Percentiles rank a stretch among this genome's conserved stretches.
Conservation (phyloP, 2,797 vertebrate species). For the Anomalospiza imberbis region DNA sequence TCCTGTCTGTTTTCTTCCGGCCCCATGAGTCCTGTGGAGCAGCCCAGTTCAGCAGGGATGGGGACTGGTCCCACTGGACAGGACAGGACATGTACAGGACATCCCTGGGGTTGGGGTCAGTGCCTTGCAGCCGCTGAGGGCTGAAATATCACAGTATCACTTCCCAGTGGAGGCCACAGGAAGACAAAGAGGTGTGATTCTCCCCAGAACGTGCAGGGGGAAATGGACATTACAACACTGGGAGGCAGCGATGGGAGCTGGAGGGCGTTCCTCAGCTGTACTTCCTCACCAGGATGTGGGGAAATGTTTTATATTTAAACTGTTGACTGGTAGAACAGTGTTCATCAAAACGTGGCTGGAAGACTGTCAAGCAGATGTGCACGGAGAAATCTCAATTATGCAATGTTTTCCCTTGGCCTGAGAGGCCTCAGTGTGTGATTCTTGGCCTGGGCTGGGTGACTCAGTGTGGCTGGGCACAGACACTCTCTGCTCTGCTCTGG, state of each 20-base stretch:
- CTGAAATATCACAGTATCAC: background rate
- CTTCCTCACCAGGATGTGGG: background rate
- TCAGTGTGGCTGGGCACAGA: background rate
- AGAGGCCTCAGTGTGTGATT: conserved; percentile 22
- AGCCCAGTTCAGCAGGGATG: background rate
- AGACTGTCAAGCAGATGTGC: conserved; percentile 41
- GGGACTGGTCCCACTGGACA: background rate
- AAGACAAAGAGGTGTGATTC: background rate
- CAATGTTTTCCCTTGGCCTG: conserved; percentile 7
- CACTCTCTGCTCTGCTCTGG: background rate
- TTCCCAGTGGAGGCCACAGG: background rate
- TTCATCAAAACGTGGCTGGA: background rate
- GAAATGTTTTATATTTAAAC: background rate
- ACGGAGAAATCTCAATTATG: background rate
- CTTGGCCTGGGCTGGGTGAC: background rate
- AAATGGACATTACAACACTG: background rate
- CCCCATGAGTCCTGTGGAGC: background rate
- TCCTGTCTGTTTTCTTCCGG: background rate
- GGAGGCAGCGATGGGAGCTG: background rate
- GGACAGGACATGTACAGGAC: background rate
- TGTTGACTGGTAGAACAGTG: background rate
- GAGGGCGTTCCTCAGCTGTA: background rate
- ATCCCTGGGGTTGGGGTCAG: background rate
- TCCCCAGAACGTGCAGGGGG: background rate
- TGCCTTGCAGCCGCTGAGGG: background rate